Percentiles rank a stretch among this genome's conserved stretches.
Evolutionary conservation across 2,888 invertebrate species (phyloP).

Genomic region (Himalopsyche kuldschensis): DNA sequence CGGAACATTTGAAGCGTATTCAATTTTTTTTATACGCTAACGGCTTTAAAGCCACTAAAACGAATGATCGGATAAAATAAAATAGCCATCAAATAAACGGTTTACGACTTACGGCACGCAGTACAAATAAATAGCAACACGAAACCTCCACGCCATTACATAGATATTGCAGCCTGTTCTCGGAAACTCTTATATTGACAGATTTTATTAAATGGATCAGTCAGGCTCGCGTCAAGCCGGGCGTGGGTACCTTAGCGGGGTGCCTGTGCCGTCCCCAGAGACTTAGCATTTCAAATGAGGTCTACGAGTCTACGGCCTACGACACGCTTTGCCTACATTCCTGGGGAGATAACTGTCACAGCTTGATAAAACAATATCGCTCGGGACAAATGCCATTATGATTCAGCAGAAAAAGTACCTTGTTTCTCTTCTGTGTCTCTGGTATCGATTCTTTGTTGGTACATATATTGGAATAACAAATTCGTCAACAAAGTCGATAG

Average conservation of each 20-base stretch:
- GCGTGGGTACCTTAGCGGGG: neutral
- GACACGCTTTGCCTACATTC: neutral
- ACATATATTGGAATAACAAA: neutral
- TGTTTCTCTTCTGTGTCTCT: neutral
- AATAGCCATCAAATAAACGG: too few relatives aligned
- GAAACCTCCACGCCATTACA: neutral
- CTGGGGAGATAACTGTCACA: conserved; percentile 16
- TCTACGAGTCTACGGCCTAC: neutral
- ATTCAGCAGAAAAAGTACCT: neutral
- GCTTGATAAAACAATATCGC: conserved; percentile 24
- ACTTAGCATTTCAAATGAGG: conserved; percentile 28
- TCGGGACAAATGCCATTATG: neutral
- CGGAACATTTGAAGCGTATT: too few relatives aligned
- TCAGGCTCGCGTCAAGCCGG: conserved; percentile 22
- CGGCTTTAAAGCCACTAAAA: too few relatives aligned
- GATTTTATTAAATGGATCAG: conserved; percentile 36
- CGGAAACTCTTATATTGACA: conserved; percentile 32
- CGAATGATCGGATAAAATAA: too few relatives aligned
- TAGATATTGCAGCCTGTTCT: neutral
- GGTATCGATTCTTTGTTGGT: neutral
- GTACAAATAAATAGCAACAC: neutral
- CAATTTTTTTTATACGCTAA: too few relatives aligned
- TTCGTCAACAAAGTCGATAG: neutral
- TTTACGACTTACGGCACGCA: too few relatives aligned
- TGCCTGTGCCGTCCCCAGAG: conserved; percentile 1